phyloP scores from a whole-genome alignment of 2,797 vertebrate species.

The Phataginus tetradactyla region DNA sequence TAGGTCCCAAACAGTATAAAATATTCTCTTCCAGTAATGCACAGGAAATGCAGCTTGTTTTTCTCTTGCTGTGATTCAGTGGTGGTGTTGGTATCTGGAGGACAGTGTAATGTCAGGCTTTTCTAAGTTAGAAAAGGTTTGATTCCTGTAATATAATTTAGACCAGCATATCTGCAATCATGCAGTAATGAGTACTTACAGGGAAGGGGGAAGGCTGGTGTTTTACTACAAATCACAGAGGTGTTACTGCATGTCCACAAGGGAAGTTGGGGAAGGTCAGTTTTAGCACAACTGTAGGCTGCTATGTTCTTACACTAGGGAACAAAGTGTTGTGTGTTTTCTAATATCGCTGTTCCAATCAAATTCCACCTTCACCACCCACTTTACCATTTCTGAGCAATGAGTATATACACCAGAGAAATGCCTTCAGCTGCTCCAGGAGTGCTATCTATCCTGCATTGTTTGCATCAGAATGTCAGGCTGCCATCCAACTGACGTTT shows the following conservation, averaged over 20 bases:
- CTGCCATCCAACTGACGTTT: slow-evolving; percentile 42
- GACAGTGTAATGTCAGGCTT: not conserved
- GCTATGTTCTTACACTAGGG: slow-evolving; percentile 25
- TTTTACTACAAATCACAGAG: slow-evolving; percentile 47
- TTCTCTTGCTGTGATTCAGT: not conserved
- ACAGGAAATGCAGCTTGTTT: not conserved
- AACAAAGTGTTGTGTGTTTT: slow-evolving; percentile 31
- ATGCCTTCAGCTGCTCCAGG: not conserved
- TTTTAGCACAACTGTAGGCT: not conserved
- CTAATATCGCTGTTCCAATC: not conserved
- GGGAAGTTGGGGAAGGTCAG: not conserved
- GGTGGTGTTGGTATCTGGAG: not conserved
- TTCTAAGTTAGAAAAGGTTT: not conserved
- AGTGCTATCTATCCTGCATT: slow-evolving; percentile 52
- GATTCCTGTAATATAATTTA: not conserved
- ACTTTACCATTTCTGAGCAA: not conserved
- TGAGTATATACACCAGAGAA: not conserved
- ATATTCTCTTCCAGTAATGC: not conserved
- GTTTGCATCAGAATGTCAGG: slow-evolving; percentile 71
- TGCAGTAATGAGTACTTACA: rapidly evolving
- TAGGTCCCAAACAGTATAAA: not conserved
- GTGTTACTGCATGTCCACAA: not conserved
- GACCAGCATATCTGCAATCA: not conserved
- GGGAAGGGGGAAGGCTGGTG: not conserved
- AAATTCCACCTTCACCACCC: not conserved